phyloP scores from a whole-genome alignment of 2,797 vertebrate genomes.

The Peromyscus attwateri region DNA sequence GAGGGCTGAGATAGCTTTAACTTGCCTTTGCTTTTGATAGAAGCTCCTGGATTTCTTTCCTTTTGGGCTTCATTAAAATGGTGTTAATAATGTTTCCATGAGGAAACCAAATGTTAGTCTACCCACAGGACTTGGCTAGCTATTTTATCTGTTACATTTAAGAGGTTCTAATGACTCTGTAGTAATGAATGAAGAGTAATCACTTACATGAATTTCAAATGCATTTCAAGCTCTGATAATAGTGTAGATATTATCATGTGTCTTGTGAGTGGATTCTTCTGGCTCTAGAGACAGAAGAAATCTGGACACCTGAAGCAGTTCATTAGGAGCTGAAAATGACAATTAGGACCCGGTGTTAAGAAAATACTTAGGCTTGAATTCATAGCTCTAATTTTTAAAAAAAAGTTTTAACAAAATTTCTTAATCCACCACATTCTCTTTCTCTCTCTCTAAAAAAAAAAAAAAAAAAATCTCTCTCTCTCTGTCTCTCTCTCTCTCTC shows the following conservation, averaged over 20 bases:
- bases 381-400: not conserved
- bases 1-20: not conserved
- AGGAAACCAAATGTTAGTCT: conserved; percentile 30
- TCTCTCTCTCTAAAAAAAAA: too few relatives aligned
- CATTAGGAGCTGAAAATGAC: not conserved
- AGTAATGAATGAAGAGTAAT: conserved; percentile 22
- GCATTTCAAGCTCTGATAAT: not conserved
- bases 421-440: not conserved
- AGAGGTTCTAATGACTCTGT: not conserved
- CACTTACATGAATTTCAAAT: not conserved
- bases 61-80: conserved; percentile 33
- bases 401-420: not conserved
- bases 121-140: not conserved
- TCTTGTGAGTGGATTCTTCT: not conserved
- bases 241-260: not conserved
- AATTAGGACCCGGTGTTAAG: not conserved
- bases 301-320: not conserved
- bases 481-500: too few relatives aligned
- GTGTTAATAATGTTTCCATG: not conserved
- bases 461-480: not conserved
- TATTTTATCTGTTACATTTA: conserved; percentile 16
- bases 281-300: not conserved
- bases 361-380: not conserved
- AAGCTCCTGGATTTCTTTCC: conserved; percentile 19
- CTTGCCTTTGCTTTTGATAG: not conserved